These are phyloP conservation scores for Arge pagana DNA, from an alignment of 2,888 invertebrate genomes.

Conservation along the genomic window DNA sequence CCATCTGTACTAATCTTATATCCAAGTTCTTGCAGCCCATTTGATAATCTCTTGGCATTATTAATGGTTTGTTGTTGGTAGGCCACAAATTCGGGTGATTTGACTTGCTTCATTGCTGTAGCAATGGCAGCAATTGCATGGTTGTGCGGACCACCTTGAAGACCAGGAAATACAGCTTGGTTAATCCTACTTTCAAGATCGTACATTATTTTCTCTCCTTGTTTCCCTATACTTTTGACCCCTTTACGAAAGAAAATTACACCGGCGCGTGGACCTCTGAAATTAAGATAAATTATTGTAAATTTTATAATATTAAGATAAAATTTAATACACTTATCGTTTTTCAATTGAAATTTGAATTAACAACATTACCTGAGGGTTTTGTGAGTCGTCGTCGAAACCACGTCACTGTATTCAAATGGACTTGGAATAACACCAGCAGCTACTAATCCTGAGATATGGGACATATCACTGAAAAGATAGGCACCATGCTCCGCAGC, in stretches of 20 bases:
- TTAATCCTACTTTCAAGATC: constrained; percentile 89
- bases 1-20: constrained; percentile 85
- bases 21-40: constrained; percentile 71
- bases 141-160: constrained; percentile 98
- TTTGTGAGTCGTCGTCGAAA: constrained; percentile 95
- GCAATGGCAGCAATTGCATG: constrained; percentile 96
- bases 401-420: constrained; percentile 89
- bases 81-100: constrained; percentile 75
- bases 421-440: constrained; percentile 87
- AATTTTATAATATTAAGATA: constrained; percentile 31
- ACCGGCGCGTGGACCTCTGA: constrained; percentile 81
- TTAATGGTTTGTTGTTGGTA: constrained; percentile 87
- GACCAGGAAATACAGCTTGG: constrained; percentile 86
- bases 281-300: neutral
- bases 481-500: constrained; percentile 84
- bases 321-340: neutral
- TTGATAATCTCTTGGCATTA: constrained; percentile 78
- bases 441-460: constrained; percentile 90
- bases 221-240: constrained; percentile 74
- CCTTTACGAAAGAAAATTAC: constrained; percentile 94
- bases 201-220: constrained; percentile 84
- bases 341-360: neutral
- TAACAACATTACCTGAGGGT: constrained; percentile 68
- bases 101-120: constrained; percentile 90
- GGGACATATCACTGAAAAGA: constrained; percentile 95